A percentile compares a stretch with the other conserved stretches of the same genome.
phyloP scores from a whole-genome alignment of 2,797 vertebrate species.

The Tokudaia tokunoshimensis region DNA sequence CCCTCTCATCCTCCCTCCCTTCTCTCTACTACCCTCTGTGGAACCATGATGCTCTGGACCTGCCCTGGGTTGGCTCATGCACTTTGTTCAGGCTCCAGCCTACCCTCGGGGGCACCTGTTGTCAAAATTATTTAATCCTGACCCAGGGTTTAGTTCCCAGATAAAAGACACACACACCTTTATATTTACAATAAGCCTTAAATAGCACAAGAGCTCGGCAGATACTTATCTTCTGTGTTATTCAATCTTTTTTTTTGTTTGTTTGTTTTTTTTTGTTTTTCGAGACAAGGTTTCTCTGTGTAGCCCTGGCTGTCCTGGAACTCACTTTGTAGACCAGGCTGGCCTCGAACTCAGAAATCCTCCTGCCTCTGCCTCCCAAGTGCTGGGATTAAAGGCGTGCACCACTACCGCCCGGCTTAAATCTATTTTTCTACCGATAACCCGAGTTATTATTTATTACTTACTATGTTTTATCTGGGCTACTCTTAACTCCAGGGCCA shows the following conservation, averaged over 20 bases:
- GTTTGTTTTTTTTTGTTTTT: too few relatives aligned
- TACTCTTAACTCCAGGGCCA: not conserved
- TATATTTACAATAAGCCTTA: not conserved
- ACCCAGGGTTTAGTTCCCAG: not conserved
- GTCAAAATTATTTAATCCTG: too few relatives aligned
- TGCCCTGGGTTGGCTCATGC: not conserved
- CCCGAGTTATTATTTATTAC: not conserved
- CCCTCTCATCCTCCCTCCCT: not conserved
- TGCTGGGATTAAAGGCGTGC: too few relatives aligned
- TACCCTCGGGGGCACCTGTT: not conserved
- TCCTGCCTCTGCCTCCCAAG: too few relatives aligned
- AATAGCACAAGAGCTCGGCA: not conserved
- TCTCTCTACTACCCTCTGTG: not conserved
- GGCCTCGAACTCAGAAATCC: too few relatives aligned
- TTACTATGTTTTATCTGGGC: not conserved
- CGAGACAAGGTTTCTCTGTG: too few relatives aligned
- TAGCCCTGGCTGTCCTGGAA: too few relatives aligned
- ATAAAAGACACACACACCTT: not conserved
- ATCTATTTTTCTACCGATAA: not conserved
- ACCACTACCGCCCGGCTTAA: too few relatives aligned
- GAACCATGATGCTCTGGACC: not conserved
- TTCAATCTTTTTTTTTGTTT: not conserved
- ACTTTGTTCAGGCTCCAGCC: not conserved
- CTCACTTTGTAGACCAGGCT: too few relatives aligned
- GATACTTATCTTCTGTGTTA: not conserved